phyloP scores from a whole-genome alignment of 2,797 vertebrate genomes.

The Aselliscus stoliczkanus region DNA sequence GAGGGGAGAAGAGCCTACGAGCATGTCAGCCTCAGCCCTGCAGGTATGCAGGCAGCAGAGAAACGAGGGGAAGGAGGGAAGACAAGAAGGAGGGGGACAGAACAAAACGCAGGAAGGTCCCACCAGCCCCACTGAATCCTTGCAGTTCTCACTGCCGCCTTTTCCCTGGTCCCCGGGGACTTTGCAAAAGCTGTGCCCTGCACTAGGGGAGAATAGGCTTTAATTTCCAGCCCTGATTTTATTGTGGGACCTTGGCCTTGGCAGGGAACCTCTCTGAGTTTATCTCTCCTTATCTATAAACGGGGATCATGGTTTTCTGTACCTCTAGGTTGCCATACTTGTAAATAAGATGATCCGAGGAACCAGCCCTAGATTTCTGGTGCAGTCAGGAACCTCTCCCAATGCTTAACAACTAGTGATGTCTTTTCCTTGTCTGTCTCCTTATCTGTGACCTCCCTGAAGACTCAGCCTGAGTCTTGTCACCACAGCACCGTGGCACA shows the following conservation, averaged over 20 bases:
- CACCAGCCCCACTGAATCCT: not conserved
- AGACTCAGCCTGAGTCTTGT: no score
- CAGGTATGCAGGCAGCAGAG: not conserved
- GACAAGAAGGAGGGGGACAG: not conserved
- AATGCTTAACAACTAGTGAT: no score
- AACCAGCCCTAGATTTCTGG: rapidly evolving
- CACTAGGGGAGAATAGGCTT: not conserved
- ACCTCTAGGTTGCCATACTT: not conserved
- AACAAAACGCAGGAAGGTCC: not conserved
- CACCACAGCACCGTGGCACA: rapidly evolving
- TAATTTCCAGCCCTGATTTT: not conserved
- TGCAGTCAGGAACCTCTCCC: no score
- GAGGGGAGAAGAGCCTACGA: not conserved
- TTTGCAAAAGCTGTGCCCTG: not conserved
- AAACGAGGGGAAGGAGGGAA: not conserved
- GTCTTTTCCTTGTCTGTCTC: no score
- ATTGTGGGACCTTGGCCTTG: not conserved
- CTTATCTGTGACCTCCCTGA: no score
- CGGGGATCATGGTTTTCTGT: not conserved
- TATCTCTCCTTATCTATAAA: not conserved
- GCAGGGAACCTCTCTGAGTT: not conserved
- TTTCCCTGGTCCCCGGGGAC: not conserved
- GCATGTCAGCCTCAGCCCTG: not conserved
- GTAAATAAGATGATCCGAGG: not conserved
- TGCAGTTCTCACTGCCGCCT: rapidly evolving